Evolutionary conservation across 2,113 vertebrate species (phyloP).

Genomic region (Oreochromis spilurus): DNA sequence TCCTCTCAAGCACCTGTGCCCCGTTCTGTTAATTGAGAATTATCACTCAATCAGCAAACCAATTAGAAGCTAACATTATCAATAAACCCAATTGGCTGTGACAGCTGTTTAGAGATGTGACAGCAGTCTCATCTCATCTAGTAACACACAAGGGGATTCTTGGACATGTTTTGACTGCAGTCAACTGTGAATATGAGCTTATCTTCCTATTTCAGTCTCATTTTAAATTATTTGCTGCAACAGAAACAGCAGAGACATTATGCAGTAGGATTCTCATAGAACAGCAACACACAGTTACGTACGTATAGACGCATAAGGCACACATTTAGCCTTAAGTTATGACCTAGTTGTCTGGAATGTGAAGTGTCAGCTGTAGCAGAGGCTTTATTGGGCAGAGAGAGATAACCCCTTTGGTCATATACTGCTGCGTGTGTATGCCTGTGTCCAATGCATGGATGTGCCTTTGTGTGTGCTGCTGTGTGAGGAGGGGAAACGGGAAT

Average conservation of each 20-base stretch:
- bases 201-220: neutral
- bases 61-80: constrained; percentile 35
- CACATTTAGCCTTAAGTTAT: constrained; percentile 61
- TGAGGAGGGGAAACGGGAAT: neutral
- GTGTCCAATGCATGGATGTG: neutral
- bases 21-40: constrained; percentile 45
- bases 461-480: neutral
- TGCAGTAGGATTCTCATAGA: neutral
- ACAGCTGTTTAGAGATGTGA: constrained; percentile 27
- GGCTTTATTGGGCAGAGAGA: constrained; percentile 55
- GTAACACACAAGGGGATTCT: neutral
- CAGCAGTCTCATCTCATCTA: neutral
- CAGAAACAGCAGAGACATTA: neutral
- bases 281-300: neutral
- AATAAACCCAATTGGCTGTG: constrained; percentile 44
- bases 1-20: constrained; percentile 35
- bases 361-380: constrained; percentile 62
- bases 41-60: constrained; percentile 44
- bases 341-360: constrained; percentile 69
- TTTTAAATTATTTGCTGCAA: neutral
- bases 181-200: neutral
- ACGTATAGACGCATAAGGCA: constrained; percentile 5
- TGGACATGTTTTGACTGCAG: neutral
- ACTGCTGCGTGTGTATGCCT: neutral
- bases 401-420: constrained; percentile 44